phyloP scores from a whole-genome alignment of 1,140 invertebrate species.

The Pantala flavescens region DNA sequence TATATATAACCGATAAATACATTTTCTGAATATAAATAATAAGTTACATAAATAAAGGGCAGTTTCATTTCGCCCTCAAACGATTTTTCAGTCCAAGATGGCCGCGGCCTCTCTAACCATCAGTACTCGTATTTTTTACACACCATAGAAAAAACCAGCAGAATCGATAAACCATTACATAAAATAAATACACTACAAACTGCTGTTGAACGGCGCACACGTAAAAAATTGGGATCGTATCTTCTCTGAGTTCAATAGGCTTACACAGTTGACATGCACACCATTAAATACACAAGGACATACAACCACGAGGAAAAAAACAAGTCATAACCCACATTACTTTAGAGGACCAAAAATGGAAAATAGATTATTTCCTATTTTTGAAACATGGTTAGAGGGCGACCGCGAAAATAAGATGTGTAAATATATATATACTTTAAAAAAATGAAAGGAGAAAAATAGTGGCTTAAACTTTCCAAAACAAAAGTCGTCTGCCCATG shows the following conservation, averaged over 20 bases:
- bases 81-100: slow-evolving; percentile 3
- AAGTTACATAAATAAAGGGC: slow-evolving; percentile 7
- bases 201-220: neutral
- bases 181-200: neutral
- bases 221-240: neutral
- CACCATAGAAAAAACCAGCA: slow-evolving; percentile 1
- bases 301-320: neutral
- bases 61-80: slow-evolving; percentile 6
- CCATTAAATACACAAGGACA: slow-evolving; percentile 9
- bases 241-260: neutral
- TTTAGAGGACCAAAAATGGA: neutral
- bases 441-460: neutral
- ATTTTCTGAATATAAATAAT: slow-evolving; percentile 11
- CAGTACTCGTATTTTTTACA: neutral
- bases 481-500: neutral
- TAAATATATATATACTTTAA: neutral
- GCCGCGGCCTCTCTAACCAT: neutral
- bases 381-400: neutral
- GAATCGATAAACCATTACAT: neutral
- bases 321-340: neutral
- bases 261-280: neutral
- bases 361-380: neutral
- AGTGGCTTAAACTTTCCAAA: slow-evolving; percentile 6
- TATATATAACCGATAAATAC: slow-evolving; percentile 8
- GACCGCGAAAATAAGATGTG: slow-evolving; percentile 5